Base-by-base conservation (phyloP, 2,113 vertebrate genomes). In the Synchiropus splendidus region DNA sequence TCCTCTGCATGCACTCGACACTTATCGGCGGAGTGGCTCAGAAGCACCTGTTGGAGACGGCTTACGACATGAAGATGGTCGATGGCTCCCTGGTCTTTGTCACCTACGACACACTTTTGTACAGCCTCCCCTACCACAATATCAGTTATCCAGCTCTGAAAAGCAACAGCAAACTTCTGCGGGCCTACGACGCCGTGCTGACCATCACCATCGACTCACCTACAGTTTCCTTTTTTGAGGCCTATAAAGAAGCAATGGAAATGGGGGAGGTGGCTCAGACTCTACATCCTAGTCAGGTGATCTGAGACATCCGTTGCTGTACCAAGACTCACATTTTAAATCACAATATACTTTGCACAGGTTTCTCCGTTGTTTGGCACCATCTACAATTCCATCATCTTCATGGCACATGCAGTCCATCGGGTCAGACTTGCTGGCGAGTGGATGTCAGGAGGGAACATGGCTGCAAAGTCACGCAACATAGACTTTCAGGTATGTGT, bases 361-460 rank as follows among this genome's bases (percentile, higher is more conserved):
- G 89, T 91, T 36, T 92, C 93, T 31, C 93, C 93, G 0, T 83
- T 97, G 39, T 96, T 97, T 10, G 87, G 89, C 39, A 96, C 92
- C 68, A 89, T 97, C 77, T 97, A 93, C 44, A 90, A 83, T 43
- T 86, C 92, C 0, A 58, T 97, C 18, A 44, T 79, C 51, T 63
- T 91, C 57, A 63, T 92, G 80, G 90, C 87, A 31, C 64, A 68
- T 1, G 84, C 81, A 0, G 72, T 88, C 48, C 84, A 86, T 38
- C 60, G 46, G 0, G 10, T 87, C 1, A 61, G 60, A 0, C 32
- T 31, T 0, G 39, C 61, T 0, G 63, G 83, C 0, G 49, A 75
- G 3, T 83, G 87, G 88, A 81, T 90, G 48, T 88, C 85, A 0
- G 89, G 87, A 6, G 69, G 74, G 1, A 87, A 74, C 2, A 66